Conservation (phyloP, 2,888 invertebrate species). For the Eubasilissa splendida region DNA sequence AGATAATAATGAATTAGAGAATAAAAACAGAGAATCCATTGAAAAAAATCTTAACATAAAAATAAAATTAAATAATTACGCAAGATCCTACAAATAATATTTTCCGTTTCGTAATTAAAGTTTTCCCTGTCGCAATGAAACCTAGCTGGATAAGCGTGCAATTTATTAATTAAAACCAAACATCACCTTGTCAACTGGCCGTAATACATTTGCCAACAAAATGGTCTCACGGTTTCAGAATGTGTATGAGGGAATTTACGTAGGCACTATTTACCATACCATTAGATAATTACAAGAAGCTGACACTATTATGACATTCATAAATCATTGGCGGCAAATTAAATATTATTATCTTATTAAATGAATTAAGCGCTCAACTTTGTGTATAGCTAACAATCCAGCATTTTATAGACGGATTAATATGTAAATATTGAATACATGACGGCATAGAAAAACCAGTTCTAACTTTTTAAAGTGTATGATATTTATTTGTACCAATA, state of each 20-base stretch:
- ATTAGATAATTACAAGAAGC: constrained; percentile 23
- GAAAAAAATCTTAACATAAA: not conserved
- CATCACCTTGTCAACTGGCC: not conserved
- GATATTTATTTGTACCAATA: too few relatives aligned
- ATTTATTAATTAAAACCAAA: not conserved
- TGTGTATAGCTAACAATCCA: too few relatives aligned
- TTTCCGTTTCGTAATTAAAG: not conserved
- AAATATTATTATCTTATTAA: constrained; percentile 31
- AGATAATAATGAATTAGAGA: too few relatives aligned
- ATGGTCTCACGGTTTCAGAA: not conserved
- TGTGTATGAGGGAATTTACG: constrained; percentile 18
- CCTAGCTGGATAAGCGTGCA: too few relatives aligned
- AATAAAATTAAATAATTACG: not conserved
- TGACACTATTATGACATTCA: constrained; percentile 33
- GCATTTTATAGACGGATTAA: too few relatives aligned
- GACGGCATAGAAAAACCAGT: too few relatives aligned
- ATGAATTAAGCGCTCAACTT: not conserved
- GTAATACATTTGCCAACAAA: not conserved
- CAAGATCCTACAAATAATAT: not conserved
- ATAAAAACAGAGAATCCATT: too few relatives aligned
- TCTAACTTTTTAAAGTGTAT: too few relatives aligned
- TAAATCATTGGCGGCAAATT: constrained; percentile 32
- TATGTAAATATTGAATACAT: too few relatives aligned
- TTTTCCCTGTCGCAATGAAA: too few relatives aligned
- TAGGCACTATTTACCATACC: constrained; percentile 6